Conservation (phyloP, 1,140 invertebrate genomes). For the Acromyrmex heyeri region DNA sequence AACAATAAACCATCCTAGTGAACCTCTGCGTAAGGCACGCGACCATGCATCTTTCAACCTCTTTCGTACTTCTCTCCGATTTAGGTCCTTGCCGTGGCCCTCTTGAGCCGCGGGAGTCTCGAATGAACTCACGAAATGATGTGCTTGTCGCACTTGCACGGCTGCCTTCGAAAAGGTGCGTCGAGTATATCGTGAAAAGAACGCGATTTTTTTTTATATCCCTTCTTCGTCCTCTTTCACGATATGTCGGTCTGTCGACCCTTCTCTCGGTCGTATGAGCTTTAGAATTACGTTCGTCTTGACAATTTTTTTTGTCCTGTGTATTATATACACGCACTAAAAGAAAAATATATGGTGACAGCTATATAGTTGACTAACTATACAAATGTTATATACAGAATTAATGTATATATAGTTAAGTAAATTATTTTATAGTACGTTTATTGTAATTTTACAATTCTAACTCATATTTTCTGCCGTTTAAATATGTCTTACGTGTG, state of each 20-base stretch:
- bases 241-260: constrained; percentile 19
- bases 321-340: too few relatives aligned
- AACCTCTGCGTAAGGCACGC: constrained; percentile 56
- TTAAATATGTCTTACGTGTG: too few relatives aligned
- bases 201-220: constrained; percentile 1
- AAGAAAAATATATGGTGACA: too few relatives aligned
- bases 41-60: constrained; percentile 29
- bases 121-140: constrained; percentile 13
- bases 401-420: too few relatives aligned
- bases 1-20: constrained; percentile 76
- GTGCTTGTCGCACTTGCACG: constrained; percentile 32
- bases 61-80: not conserved
- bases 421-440: too few relatives aligned
- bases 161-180: constrained; percentile 38
- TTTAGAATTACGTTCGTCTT: not conserved
- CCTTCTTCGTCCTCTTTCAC: constrained; percentile 38
- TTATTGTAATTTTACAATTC: too few relatives aligned
- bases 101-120: not conserved
- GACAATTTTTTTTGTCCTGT: not conserved
- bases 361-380: too few relatives aligned
- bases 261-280: not conserved
- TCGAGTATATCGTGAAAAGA: constrained; percentile 30
- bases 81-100: not conserved
- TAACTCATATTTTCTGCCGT: too few relatives aligned
- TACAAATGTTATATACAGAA: too few relatives aligned